phyloP scores from a whole-genome alignment of 2,888 invertebrate species.

The Deilephila porcellus region DNA sequence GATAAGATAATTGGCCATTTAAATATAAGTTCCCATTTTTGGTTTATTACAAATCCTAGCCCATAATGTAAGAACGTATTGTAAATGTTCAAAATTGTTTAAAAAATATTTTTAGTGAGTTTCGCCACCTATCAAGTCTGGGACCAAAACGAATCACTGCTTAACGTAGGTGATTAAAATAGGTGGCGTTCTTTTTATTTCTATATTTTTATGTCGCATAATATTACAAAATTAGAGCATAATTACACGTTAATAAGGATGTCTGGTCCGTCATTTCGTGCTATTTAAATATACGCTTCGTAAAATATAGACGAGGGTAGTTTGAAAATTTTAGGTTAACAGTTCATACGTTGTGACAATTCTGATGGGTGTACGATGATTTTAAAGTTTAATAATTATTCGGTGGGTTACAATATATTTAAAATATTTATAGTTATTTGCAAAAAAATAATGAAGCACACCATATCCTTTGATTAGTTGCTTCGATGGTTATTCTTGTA shows the following conservation, averaged over 20 bases:
- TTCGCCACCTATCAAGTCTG: constrained; percentile 17
- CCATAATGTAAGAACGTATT: neutral
- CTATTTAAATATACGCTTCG: neutral
- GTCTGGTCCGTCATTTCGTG: constrained; percentile 11
- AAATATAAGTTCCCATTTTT: neutral
- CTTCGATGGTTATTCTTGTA: too few relatives aligned
- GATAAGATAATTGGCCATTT: neutral
- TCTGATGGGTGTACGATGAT: too few relatives aligned
- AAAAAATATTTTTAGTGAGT: neutral
- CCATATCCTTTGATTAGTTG: too few relatives aligned
- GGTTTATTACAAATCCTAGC: neutral
- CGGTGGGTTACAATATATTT: too few relatives aligned
- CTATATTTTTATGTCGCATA: neutral
- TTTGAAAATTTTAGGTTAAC: neutral
- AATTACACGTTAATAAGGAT: neutral
- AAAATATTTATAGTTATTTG: too few relatives aligned
- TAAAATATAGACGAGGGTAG: neutral
- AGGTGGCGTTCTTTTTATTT: constrained; percentile 5
- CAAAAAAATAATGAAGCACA: too few relatives aligned
- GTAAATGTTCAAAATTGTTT: neutral
- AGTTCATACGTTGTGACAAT: neutral
- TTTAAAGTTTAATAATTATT: too few relatives aligned
- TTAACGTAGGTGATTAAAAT: neutral
- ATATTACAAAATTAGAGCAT: neutral
- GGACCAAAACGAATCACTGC: constrained; percentile 21